Conservation (phyloP, 2,888 invertebrate genomes). For the Polyommatus icarus region DNA sequence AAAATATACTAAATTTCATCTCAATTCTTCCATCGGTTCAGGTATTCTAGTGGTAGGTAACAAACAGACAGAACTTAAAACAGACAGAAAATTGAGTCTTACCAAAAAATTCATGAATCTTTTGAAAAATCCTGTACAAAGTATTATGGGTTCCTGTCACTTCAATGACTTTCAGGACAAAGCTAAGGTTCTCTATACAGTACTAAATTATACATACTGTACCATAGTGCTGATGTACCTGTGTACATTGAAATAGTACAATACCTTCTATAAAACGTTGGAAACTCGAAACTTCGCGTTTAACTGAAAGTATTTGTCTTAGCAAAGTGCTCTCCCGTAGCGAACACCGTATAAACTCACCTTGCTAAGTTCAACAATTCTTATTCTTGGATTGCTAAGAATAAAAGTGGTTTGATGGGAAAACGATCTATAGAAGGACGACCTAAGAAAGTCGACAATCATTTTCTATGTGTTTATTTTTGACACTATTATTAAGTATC, state of each 20-base stretch:
- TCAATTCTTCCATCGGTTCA: too few relatives aligned
- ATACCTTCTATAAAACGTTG: neutral
- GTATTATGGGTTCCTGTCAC: too few relatives aligned
- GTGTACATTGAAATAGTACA: neutral
- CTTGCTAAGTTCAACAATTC: neutral
- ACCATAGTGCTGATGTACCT: neutral
- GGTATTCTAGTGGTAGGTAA: too few relatives aligned
- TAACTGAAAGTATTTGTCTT: conserved; percentile 18
- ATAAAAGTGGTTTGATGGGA: neutral
- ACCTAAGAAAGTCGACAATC: neutral
- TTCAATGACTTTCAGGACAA: too few relatives aligned
- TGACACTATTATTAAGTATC: too few relatives aligned
- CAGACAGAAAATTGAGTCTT: too few relatives aligned
- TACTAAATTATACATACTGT: neutral
- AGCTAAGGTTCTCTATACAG: too few relatives aligned
- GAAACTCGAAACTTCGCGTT: neutral
- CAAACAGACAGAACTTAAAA: too few relatives aligned
- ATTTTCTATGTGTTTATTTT: neutral
- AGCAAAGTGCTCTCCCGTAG: conserved; percentile 2
- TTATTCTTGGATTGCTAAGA: neutral
- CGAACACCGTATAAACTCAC: neutral
- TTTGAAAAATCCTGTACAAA: too few relatives aligned
- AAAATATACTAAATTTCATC: too few relatives aligned
- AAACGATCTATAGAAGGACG: neutral
- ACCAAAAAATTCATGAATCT: too few relatives aligned